These are phyloP conservation scores for Drosophila monieri DNA, from an alignment of 2,888 invertebrate species.

Conservation along the genomic window DNA sequence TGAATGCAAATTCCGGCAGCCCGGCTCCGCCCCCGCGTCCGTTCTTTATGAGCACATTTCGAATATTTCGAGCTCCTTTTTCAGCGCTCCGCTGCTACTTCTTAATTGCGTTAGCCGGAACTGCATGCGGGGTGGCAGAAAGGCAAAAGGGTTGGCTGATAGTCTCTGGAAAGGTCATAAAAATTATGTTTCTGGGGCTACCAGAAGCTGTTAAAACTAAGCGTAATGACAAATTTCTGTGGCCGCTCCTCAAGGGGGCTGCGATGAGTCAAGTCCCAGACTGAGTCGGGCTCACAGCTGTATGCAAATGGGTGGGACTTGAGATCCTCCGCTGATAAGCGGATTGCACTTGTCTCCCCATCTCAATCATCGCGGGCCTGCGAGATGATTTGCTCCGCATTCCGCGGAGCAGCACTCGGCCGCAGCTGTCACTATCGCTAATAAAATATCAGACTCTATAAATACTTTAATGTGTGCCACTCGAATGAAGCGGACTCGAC, in stretches of 20 bases:
- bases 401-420: conserved; percentile 7
- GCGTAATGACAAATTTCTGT: conserved; percentile 65
- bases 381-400: conserved; percentile 1
- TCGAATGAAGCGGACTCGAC: conserved; percentile 46
- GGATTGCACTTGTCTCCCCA: conserved; percentile 32
- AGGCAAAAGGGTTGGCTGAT: conserved; percentile 12
- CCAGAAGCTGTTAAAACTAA: conserved; percentile 65
- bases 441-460: conserved; percentile 59
- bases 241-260: conserved; percentile 45
- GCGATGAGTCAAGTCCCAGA: conserved; percentile 19
- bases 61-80: conserved; percentile 28
- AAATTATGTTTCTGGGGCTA: conserved; percentile 46
- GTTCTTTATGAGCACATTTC: conserved; percentile 46
- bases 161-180: conserved; percentile 54
- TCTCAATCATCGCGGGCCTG: conserved; percentile 23
- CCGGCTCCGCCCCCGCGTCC: not conserved
- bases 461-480: conserved; percentile 62
- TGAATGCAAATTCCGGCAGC: conserved; percentile 70
- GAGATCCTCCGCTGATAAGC: conserved; percentile 10
- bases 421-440: conserved; percentile 56
- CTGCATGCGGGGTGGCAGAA: conserved; percentile 6
- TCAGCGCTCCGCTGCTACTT: conserved; percentile 18
- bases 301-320: not conserved
- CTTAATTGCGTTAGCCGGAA: conserved; percentile 63
- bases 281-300: conserved; percentile 24